Conservation (phyloP, 2,113 vertebrate species). For the Carollia perspicillata region DNA sequence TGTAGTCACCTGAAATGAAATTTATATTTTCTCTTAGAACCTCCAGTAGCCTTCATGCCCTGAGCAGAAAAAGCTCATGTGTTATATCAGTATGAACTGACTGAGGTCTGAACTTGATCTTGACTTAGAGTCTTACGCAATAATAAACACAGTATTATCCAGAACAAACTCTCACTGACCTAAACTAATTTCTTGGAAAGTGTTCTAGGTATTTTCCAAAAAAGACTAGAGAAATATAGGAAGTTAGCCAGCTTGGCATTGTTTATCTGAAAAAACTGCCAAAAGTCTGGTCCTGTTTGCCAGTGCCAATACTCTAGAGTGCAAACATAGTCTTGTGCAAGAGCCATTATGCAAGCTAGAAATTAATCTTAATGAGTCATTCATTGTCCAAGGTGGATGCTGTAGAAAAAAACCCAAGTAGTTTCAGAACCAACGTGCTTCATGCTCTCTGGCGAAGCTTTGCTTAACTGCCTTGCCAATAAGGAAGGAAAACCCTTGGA, state of each 20-base stretch:
- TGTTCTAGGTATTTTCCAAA: slow-evolving; percentile 72
- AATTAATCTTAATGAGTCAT: slow-evolving; percentile 66
- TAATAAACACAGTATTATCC: slow-evolving; percentile 36
- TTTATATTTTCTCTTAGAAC: neutral
- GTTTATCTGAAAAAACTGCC: slow-evolving; percentile 62
- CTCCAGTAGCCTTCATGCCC: neutral
- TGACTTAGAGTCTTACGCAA: slow-evolving; percentile 42
- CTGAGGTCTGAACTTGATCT: neutral
- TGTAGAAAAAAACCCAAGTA: neutral
- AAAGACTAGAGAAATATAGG: slow-evolving; percentile 64
- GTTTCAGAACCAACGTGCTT: slow-evolving; percentile 29
- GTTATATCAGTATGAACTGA: neutral
- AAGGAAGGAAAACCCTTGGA: neutral
- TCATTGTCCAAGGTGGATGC: slow-evolving; percentile 35
- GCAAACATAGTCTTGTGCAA: slow-evolving; percentile 59
- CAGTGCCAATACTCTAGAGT: slow-evolving; percentile 60
- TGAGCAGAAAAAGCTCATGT: neutral
- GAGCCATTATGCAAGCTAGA: slow-evolving; percentile 52
- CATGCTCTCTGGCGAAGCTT: neutral
- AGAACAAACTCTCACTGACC: slow-evolving; percentile 64
- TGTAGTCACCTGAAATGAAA: neutral
- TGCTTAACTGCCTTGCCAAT: neutral
- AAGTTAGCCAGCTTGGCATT: slow-evolving; percentile 69
- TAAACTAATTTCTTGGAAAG: slow-evolving; percentile 74
- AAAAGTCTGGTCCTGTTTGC: slow-evolving; percentile 65